phyloP scores from a whole-genome alignment of 2,888 invertebrate genomes.

The Cenopis cana region DNA sequence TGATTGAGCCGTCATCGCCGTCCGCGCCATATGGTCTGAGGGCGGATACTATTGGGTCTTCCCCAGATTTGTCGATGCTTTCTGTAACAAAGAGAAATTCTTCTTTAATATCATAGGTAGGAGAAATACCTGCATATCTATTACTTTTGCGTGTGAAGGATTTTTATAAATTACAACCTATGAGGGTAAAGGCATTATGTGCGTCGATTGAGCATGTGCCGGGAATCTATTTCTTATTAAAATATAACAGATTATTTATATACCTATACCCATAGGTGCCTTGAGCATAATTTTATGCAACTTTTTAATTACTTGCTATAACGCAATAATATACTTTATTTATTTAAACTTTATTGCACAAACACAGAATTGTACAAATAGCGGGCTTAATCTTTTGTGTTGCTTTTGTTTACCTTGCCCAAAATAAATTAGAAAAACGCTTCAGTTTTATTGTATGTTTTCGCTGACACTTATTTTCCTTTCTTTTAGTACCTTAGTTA shows the following conservation, averaged over 20 bases:
- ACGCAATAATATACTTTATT: too few species aligned
- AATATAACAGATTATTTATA: too few species aligned
- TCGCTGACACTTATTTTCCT: not conserved
- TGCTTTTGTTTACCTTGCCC: too few species aligned
- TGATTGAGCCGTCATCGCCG: slow-evolving; percentile 67
- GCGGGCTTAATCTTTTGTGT: too few species aligned
- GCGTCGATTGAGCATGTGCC: too few species aligned
- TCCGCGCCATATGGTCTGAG: slow-evolving; percentile 72
- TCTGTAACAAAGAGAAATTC: slow-evolving; percentile 71
- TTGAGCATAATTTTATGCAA: too few species aligned
- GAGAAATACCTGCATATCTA: not conserved
- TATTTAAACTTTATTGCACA: too few species aligned
- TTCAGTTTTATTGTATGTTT: not conserved
- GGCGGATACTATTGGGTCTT: slow-evolving; percentile 76
- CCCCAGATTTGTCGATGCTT: slow-evolving; percentile 78
- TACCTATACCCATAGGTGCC: too few species aligned
- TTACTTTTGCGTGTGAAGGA: not conserved
- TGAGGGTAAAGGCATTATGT: too few species aligned
- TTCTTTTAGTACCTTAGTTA: not conserved
- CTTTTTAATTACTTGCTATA: too few species aligned
- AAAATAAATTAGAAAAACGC: not conserved
- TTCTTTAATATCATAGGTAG: slow-evolving; percentile 23
- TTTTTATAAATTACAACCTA: not conserved
- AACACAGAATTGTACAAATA: too few species aligned
- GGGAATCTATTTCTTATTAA: too few species aligned